Conservation (phyloP, 2,113 vertebrate species). For the Anguilla japonica region DNA sequence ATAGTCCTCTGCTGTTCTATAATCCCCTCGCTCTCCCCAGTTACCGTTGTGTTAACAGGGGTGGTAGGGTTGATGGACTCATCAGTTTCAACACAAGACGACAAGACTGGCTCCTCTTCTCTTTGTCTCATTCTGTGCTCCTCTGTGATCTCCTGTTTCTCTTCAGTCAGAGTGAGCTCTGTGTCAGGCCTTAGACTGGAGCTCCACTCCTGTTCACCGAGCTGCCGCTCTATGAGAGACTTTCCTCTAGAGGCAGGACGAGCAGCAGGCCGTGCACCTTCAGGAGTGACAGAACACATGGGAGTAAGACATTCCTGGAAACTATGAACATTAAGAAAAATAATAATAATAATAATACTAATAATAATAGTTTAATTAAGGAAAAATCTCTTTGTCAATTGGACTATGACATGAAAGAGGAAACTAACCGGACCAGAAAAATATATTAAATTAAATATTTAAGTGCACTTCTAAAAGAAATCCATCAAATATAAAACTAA, state of each 20-base stretch:
- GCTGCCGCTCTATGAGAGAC: constrained; percentile 31
- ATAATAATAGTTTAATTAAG: too few species aligned
- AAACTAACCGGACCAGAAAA: too few species aligned
- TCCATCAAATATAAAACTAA: too few species aligned
- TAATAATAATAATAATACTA: too few species aligned
- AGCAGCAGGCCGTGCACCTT: constrained; percentile 23
- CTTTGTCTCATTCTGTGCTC: background rate
- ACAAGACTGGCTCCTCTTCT: background rate
- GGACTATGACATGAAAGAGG: too few species aligned
- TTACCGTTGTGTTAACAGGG: background rate
- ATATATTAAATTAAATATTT: too few species aligned
- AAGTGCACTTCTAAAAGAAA: too few species aligned
- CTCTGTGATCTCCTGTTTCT: constrained; percentile 11
- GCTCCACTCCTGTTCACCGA: constrained; percentile 27
- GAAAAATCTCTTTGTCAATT: too few species aligned
- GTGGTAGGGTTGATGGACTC: background rate
- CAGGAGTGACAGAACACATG: background rate
- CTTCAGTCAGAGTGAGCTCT: constrained; percentile 30
- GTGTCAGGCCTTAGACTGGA: constrained; percentile 21
- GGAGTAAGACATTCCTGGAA: background rate
- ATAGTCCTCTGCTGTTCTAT: background rate
- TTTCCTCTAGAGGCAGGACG: background rate
- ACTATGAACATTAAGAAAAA: too few species aligned
- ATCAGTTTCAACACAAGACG: background rate
- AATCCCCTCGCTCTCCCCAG: background rate